Conservation (phyloP, 2,888 invertebrate genomes). For the Buathra laborator region DNA sequence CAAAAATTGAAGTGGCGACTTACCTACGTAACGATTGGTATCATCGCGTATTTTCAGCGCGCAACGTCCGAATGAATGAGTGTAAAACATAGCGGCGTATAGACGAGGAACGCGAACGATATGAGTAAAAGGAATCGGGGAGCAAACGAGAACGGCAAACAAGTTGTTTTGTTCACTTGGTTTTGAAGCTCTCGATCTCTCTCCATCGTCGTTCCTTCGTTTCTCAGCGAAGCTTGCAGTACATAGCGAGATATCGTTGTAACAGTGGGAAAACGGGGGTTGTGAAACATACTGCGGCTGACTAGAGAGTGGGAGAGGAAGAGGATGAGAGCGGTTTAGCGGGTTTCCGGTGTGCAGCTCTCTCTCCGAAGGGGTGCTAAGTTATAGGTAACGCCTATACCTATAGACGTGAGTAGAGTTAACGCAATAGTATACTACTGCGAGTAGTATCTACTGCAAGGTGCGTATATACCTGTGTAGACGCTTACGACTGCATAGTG, state of each 20-base stretch:
- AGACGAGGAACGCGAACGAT: constrained; percentile 11
- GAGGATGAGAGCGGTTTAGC: constrained; percentile 45
- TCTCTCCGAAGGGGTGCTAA: constrained; percentile 60
- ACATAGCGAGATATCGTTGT: constrained; percentile 1
- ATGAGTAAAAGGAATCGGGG: constrained; percentile 38
- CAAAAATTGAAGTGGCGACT: not conserved
- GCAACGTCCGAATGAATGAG: constrained; percentile 40
- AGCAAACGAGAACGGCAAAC: constrained; percentile 62
- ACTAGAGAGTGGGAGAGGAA: constrained; percentile 27
- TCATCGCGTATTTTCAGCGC: not conserved
- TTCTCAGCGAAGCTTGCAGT: constrained; percentile 4
- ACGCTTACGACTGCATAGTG: constrained; percentile 22
- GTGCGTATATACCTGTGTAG: constrained; percentile 46
- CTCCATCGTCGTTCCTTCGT: constrained; percentile 8
- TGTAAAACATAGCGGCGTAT: constrained; percentile 16
- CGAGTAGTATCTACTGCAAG: constrained; percentile 54
- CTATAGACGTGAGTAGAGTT: constrained; percentile 12
- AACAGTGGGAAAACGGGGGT: constrained; percentile 52
- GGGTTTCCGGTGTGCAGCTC: constrained; percentile 48
- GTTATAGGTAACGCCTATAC: constrained; percentile 53
- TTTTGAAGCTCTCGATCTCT: constrained; percentile 21
- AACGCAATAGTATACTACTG: constrained; percentile 51
- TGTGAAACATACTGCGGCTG: constrained; percentile 62
- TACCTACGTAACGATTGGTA: not conserved
- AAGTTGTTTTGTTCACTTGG: constrained; percentile 57